Conservation (phyloP, 2,797 vertebrate genomes). For the Poeciliopsis presidionis region DNA sequence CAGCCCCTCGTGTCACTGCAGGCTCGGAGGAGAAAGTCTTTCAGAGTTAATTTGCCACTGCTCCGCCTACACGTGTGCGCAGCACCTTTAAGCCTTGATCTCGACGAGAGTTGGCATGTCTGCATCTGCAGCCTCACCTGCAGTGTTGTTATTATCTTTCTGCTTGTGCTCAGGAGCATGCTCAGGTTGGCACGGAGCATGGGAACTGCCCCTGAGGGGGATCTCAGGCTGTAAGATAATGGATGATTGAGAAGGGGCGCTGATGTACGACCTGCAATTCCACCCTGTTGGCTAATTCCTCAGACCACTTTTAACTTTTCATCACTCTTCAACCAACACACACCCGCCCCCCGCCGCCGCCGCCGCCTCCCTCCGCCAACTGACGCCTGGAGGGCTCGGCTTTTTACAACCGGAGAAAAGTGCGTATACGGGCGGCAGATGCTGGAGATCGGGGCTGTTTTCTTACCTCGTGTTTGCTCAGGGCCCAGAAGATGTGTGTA, state of each 20-base stretch:
- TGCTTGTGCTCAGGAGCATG: constrained; percentile 58
- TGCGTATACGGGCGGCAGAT: constrained; percentile 30
- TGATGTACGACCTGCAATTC: constrained; percentile 65
- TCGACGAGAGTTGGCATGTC: constrained; percentile 52
- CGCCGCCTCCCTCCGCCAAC: neutral
- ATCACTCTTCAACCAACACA: constrained; percentile 70
- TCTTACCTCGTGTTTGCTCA: constrained; percentile 55
- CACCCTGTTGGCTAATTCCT: constrained; percentile 82
- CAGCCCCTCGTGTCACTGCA: neutral
- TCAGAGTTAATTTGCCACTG: neutral
- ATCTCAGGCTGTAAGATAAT: constrained; percentile 76
- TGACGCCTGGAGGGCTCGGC: constrained; percentile 61
- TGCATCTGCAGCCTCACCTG: constrained; percentile 65
- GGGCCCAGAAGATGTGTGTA: constrained; percentile 51
- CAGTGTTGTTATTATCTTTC: constrained; percentile 51
- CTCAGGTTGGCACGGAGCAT: constrained; percentile 75
- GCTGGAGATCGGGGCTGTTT: constrained; percentile 62
- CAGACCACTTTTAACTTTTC: constrained; percentile 77
- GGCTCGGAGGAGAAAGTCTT: neutral
- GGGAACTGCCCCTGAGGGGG: constrained; percentile 81
- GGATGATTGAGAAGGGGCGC: constrained; percentile 57
- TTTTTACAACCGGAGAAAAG: constrained; percentile 59
- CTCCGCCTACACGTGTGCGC: constrained; percentile 28
- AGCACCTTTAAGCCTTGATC: constrained; percentile 19
- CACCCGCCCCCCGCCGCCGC: constrained; percentile 3